Evolutionary conservation across 2,113 vertebrate species (phyloP), one percentile per base, ranked within the genome.

Genomic region (Aramus guarauna): DNA sequence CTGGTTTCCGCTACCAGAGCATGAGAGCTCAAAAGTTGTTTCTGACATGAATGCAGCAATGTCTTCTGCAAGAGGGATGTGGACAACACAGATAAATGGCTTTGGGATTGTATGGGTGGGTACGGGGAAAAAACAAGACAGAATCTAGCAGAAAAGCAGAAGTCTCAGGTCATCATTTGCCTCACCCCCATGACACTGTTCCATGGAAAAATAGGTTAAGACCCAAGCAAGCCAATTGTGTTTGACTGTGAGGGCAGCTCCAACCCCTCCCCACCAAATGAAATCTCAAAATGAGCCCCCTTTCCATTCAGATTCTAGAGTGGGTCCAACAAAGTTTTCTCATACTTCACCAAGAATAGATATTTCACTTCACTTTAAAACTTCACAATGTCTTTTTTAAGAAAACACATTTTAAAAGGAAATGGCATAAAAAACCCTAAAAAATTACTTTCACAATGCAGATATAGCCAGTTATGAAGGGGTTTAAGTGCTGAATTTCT

Each of bases 81-180:
- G 66, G 34, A 58, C 14, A 43, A 67, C 79, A 60, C 39, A 48
- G 23, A 43, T 8, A 32, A 52, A 26, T 3, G 1, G 23, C n/a
- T 34, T 75, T 82, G 43, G 91, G 48, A 91, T 68, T 68, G 76
- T 69, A 72, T 37, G 73, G 88, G 91, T 0, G 4, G 53, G 41
- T 4, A 11, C 0, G 3, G 60, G 83, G 47, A 22, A 80, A 94
- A 81, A 95, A 11, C 22, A 37, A 62, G 67, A 67, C 55, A 59
- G n/a, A 94, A 36, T 3, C 1, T 3, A 75, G 39, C 30, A 92
- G 48, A 97, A 97, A 97, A 97, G 92, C 92, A 95, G 95, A 95
- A 89, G 73, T 94, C 32, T 87, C 24, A 0, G 47, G 68, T 89
- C 68, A 43, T 39, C 21, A 11, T 86, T 71, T 94, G 52, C 39